phyloP scores from a whole-genome alignment of 2,888 invertebrate species.

The Endotricha flammealis region DNA sequence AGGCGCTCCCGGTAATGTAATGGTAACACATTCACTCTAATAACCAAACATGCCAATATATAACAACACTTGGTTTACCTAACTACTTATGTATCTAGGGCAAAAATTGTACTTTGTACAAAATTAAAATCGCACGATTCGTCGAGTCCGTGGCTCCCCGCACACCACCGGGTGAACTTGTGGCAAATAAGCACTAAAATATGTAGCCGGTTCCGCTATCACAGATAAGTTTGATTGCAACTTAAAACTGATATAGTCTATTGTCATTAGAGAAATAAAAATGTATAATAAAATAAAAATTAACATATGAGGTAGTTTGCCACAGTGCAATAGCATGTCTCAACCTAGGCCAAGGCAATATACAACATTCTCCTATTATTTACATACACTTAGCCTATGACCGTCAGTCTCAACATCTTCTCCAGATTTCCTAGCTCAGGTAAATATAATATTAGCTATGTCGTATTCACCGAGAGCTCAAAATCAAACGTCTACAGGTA shows the following conservation, averaged over 20 bases:
- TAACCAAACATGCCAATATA: slow-evolving; percentile 58
- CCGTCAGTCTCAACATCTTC: slow-evolving; percentile 74
- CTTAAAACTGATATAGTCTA: slow-evolving; percentile 50
- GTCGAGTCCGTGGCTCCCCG: slow-evolving; percentile 46
- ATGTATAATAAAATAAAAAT: slow-evolving; percentile 26
- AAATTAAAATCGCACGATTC: slow-evolving; percentile 62
- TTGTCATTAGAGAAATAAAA: slow-evolving; percentile 35
- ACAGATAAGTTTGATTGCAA: slow-evolving; percentile 68
- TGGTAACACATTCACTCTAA: slow-evolving; percentile 63
- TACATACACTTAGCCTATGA: slow-evolving; percentile 75
- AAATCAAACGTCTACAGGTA: slow-evolving; percentile 66
- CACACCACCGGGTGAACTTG: slow-evolving; percentile 45
- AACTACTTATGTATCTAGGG: slow-evolving; percentile 77
- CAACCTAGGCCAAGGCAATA: slow-evolving; percentile 73
- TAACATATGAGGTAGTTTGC: slow-evolving; percentile 57
- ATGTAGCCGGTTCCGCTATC: slow-evolving; percentile 62
- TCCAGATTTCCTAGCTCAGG: slow-evolving; percentile 64
- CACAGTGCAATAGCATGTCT: slow-evolving; percentile 63
- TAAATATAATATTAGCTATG: slow-evolving; percentile 60
- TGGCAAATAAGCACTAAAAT: slow-evolving; percentile 54
- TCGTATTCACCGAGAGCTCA: slow-evolving; percentile 60
- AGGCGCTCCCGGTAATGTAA: slow-evolving; percentile 55
- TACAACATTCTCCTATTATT: slow-evolving; percentile 76
- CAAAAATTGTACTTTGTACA: slow-evolving; percentile 78
- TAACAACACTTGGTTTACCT: slow-evolving; percentile 67